These are phyloP conservation scores for Allobates femoralis DNA, from an alignment of 2,797 vertebrate species.

Conservation along the genomic window DNA sequence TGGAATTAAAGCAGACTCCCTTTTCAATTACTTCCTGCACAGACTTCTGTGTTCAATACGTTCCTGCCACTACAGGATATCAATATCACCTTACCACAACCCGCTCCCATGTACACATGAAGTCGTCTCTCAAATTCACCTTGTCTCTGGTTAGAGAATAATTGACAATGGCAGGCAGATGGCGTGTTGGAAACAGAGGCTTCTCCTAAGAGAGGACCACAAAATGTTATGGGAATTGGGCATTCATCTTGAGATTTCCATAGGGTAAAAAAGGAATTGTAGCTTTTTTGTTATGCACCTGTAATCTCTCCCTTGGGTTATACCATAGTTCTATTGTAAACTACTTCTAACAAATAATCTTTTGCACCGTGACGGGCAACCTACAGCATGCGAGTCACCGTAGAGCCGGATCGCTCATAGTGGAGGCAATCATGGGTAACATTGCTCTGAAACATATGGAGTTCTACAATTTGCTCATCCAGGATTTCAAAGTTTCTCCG, in stretches of 20 bases:
- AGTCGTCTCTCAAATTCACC: constrained; percentile 4
- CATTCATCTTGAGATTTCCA: constrained; percentile 62
- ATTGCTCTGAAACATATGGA: constrained; percentile 1
- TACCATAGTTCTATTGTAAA: constrained; percentile 8
- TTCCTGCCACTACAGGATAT: constrained; percentile 34
- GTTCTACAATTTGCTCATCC: constrained; percentile 14
- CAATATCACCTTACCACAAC: constrained; percentile 40
- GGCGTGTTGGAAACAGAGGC: constrained; percentile 11
- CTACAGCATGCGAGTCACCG: not conserved
- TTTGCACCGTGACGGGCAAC: not conserved
- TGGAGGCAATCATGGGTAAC: not conserved
- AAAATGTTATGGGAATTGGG: constrained; percentile 59
- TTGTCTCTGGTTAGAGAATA: constrained; percentile 35
- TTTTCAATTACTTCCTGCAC: constrained; percentile 53
- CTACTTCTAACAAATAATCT: constrained; percentile 9
- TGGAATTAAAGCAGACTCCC: constrained; percentile 33
- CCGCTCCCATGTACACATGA: constrained; percentile 26
- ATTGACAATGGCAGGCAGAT: constrained; percentile 57
- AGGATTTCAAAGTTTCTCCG: constrained; percentile 6
- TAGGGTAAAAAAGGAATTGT: constrained; percentile 34
- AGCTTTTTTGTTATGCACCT: constrained; percentile 63
- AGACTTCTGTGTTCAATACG: constrained; percentile 30
- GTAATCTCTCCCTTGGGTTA: constrained; percentile 52
- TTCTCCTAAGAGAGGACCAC: constrained; percentile 9
- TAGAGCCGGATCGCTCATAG: not conserved